Percentiles rank a stretch among this genome's conserved stretches.
These are phyloP conservation scores for Thryonomys swinderianus DNA, from an alignment of 2,113 vertebrate species.

Conservation along the genomic window DNA sequence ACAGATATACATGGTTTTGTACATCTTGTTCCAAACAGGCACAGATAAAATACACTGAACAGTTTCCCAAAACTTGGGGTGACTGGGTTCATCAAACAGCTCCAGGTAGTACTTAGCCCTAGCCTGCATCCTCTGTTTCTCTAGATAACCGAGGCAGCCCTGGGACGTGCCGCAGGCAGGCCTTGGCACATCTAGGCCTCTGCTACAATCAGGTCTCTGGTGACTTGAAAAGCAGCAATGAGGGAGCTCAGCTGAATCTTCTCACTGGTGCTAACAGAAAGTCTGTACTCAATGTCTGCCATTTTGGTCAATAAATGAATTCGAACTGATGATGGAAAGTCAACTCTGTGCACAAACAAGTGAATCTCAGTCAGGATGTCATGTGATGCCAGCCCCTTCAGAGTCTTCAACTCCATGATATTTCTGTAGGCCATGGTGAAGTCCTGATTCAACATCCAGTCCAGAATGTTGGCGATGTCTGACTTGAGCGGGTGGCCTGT, in stretches of 20 bases:
- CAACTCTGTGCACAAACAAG: slow-evolving; percentile 96
- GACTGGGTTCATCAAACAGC: neutral
- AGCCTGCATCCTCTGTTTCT: neutral
- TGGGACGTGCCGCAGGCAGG: rapidly evolving
- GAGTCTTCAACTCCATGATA: slow-evolving; percentile 93
- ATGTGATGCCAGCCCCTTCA: slow-evolving; percentile 96
- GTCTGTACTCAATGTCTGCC: slow-evolving; percentile 95
- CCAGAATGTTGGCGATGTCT: slow-evolving; percentile 97
- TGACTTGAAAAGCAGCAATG: slow-evolving; percentile 96
- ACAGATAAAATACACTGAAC: neutral
- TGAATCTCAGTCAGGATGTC: slow-evolving; percentile 98
- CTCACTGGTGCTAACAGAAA: slow-evolving; percentile 95
- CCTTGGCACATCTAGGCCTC: slow-evolving; percentile 85
- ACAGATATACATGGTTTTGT: neutral
- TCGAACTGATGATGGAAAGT: slow-evolving; percentile 93
- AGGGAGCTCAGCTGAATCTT: slow-evolving; percentile 98
- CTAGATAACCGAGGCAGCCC: neutral
- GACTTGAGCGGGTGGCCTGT: slow-evolving; percentile 97
- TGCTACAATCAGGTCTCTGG: slow-evolving; percentile 93
- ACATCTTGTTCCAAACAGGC: neutral
- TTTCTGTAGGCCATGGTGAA: slow-evolving; percentile 94
- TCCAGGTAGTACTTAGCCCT: neutral
- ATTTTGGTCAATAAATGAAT: slow-evolving; percentile 95
- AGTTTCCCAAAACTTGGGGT: neutral
- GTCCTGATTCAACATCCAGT: slow-evolving; percentile 98